These are phyloP conservation scores for Proales similis DNA, from an alignment of 1,140 invertebrate genomes.

Conservation along the genomic window DNA sequence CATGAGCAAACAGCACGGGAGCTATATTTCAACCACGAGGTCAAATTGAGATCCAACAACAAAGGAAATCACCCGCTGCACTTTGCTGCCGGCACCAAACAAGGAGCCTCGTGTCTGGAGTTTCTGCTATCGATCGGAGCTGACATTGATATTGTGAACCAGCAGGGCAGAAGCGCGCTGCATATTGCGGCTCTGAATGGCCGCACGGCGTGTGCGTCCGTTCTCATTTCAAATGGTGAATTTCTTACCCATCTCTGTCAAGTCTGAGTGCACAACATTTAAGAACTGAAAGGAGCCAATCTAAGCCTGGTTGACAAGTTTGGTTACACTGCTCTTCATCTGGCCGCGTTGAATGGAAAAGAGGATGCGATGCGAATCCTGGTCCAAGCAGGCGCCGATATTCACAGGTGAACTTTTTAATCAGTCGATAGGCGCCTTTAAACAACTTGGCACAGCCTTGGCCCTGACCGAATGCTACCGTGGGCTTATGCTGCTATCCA, in stretches of 20 bases:
- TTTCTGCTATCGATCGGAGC: constrained; percentile 57
- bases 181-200: constrained; percentile 64
- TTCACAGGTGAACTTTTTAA: constrained; percentile 21
- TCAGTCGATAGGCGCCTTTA: constrained; percentile 41
- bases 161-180: constrained; percentile 61
- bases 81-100: constrained; percentile 58
- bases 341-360: constrained; percentile 26
- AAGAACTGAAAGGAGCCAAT: constrained; percentile 4
- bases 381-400: constrained; percentile 34
- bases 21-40: constrained; percentile 54
- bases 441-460: constrained; percentile 51
- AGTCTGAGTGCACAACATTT: background rate
- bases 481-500: constrained; percentile 62
- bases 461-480: constrained; percentile 56
- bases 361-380: constrained; percentile 20
- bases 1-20: constrained; percentile 56
- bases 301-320: constrained; percentile 13
- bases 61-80: constrained; percentile 59
- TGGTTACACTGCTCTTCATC: constrained; percentile 27
- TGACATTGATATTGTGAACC: constrained; percentile 57
- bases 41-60: constrained; percentile 52
- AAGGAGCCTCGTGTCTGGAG: constrained; percentile 60
- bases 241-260: background rate
- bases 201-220: constrained; percentile 61
- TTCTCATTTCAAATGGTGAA: constrained; percentile 52